Evolutionary conservation across 2,797 vertebrate genomes (phyloP), one percentile per base, ranked within the genome.

Genomic region (Coregonus sp.): DNA sequence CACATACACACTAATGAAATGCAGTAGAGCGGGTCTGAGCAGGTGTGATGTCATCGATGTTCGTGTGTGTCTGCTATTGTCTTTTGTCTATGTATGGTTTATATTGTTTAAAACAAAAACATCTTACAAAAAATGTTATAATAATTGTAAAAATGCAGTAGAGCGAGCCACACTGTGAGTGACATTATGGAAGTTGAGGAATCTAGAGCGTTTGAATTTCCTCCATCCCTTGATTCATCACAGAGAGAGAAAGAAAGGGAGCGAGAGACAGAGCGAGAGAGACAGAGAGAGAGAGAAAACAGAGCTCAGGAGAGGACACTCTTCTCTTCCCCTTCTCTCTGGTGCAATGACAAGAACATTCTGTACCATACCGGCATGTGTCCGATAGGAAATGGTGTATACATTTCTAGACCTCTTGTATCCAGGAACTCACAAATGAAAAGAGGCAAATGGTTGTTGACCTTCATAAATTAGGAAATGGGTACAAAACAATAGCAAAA

Each of bases 341-440:
- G 25, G 25, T 25, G 25, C 25, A 25, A 25, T 25, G 25, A 25
- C 25, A 73, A 72, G 95, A 94, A 96, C 94, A 95, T 94, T 93
- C 93, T 95, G 95, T 96, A 92, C 95, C 91, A 91, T 92, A 88
- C 79, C 78, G 77, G 89, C 79, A 54, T 11, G 52, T 82, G 84
- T 85, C 84, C 89, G 84, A 84, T 87, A 90, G 87, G 90, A 91
- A 92, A 94, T 85, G 90, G 74, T 85, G 80, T 92, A 89, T 89
- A 89, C 12, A 73, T 89, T 88, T 88, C 85, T 86, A 86, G 81
- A 87, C 47, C 69, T 79, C 81, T 88, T 81, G 80, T 80, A 81
- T 89, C 80, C 74, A 76, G 82, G 85, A 84, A 79, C 90, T 91
- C 81, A 37, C 68, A 76, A 35, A 76, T 75, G 76, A 85, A 83